phyloP scores from a whole-genome alignment of 2,797 vertebrate genomes.

The Pantherophis vulpinus region DNA sequence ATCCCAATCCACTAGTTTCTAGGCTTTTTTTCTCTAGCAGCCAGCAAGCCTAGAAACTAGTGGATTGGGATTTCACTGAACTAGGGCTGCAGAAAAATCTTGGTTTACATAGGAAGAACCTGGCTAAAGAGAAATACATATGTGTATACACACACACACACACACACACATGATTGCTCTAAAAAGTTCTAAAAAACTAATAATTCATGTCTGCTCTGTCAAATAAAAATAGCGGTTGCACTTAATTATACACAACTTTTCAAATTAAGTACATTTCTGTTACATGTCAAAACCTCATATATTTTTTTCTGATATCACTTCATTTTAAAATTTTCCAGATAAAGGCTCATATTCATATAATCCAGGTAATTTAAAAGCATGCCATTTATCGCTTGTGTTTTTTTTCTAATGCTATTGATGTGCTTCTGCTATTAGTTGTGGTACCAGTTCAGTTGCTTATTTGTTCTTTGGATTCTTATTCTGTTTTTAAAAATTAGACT shows the following conservation, averaged over 20 bases:
- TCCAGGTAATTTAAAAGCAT: slow-evolving; percentile 89
- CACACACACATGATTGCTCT: neutral
- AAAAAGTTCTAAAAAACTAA: neutral
- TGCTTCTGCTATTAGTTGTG: slow-evolving; percentile 62
- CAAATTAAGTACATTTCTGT: slow-evolving; percentile 59
- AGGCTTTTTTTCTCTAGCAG: too few relatives aligned
- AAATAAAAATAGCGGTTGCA: slow-evolving; percentile 3
- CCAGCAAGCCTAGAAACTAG: too few relatives aligned
- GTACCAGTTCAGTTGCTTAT: slow-evolving; percentile 57
- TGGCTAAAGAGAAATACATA: too few relatives aligned
- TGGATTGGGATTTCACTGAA: too few relatives aligned
- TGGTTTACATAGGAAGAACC: too few relatives aligned
- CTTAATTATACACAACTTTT: slow-evolving; percentile 19
- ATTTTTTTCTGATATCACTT: slow-evolving; percentile 71
- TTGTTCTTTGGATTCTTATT: slow-evolving; percentile 36
- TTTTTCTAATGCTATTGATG: slow-evolving; percentile 54
- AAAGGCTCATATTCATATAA: slow-evolving; percentile 90
- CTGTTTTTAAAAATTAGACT: neutral
- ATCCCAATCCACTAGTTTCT: too few relatives aligned
- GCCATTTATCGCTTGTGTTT: slow-evolving; percentile 65
- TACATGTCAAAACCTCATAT: slow-evolving; percentile 60
- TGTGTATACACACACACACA: too few relatives aligned
- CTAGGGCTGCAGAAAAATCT: too few relatives aligned
- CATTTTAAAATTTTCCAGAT: slow-evolving; percentile 86
- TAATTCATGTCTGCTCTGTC: neutral